Percentiles rank a stretch among this genome's conserved stretches.
These are phyloP conservation scores for Vanessa cardui DNA, from an alignment of 2,888 invertebrate genomes.

Conservation along the genomic window DNA sequence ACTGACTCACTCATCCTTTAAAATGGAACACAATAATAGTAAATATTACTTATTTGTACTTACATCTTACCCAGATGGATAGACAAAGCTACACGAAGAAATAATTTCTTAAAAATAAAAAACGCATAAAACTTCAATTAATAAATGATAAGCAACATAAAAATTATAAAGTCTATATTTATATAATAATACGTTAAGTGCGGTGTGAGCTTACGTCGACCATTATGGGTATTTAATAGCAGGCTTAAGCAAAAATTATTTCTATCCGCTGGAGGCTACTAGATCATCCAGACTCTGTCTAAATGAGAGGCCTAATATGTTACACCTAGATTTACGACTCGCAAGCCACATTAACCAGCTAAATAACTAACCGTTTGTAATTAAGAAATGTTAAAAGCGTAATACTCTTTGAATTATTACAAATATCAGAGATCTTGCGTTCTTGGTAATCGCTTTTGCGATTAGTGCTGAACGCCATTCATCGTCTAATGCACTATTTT, in stretches of 20 bases:
- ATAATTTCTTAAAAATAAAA: too few relatives aligned
- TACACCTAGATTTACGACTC: slow-evolving; percentile 36
- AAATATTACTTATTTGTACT: too few relatives aligned
- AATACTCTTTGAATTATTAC: slow-evolving; percentile 29
- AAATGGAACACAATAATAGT: too few relatives aligned
- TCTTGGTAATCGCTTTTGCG: slow-evolving; percentile 39
- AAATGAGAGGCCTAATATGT: slow-evolving; percentile 33
- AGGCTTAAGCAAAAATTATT: slow-evolving; percentile 28
- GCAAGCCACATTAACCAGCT: slow-evolving; percentile 28
- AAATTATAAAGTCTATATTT: neutral
- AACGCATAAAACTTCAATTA: too few relatives aligned
- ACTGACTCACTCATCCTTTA: too few relatives aligned
- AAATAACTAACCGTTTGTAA: slow-evolving; percentile 26
- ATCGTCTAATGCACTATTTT: slow-evolving; percentile 20
- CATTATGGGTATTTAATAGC: slow-evolving; percentile 22
- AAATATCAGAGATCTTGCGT: slow-evolving; percentile 27
- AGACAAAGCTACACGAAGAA: too few relatives aligned
- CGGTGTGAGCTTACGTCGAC: slow-evolving; percentile 5
- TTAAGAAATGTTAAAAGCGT: slow-evolving; percentile 21
- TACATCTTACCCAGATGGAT: too few relatives aligned
- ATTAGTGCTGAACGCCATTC: slow-evolving; percentile 30
- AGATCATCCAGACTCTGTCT: slow-evolving; percentile 19
- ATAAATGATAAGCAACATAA: neutral
- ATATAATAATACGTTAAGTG: neutral
- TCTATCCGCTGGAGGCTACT: slow-evolving; percentile 20